phyloP scores from a whole-genome alignment of 37 sponge, comb jelly and placozoan genomes.

The Diacarnus erythraeanus region DNA sequence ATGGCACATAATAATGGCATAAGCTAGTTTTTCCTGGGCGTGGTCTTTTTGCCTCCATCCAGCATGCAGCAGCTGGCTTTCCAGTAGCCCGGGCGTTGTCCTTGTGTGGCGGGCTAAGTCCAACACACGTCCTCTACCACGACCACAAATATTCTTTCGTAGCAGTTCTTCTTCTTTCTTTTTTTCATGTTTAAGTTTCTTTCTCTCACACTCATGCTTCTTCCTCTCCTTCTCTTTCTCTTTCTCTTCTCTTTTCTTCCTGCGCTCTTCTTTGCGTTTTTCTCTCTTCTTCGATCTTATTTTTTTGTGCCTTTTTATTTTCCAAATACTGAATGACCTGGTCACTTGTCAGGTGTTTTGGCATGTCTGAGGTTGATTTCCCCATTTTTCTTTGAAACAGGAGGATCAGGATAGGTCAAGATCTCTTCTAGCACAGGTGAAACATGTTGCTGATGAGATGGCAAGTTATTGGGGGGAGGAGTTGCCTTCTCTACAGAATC shows the following conservation, averaged over 20 bases:
- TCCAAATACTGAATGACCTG: neutral
- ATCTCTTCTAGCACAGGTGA: neutral
- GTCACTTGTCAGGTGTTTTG: neutral
- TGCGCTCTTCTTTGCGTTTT: neutral
- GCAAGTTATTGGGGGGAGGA: neutral
- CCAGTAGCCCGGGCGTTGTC: too few species aligned
- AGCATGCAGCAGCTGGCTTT: too few species aligned
- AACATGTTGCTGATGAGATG: neutral
- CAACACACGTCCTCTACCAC: too few species aligned
- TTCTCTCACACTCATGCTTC: neutral
- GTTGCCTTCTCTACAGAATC: neutral
- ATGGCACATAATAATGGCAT: too few species aligned
- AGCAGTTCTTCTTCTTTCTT: neutral
- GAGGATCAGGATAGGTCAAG: neutral
- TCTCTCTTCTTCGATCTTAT: neutral
- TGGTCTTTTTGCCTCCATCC: too few species aligned
- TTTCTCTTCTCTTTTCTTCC: neutral
- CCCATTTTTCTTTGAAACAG: neutral
- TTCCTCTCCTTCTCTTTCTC: neutral
- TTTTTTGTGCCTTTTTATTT: constrained; percentile 1
- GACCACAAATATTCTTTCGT: neutral
- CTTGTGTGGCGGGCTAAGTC: too few species aligned
- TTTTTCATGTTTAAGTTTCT: neutral
- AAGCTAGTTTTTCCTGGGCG: too few species aligned
- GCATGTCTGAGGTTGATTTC: neutral